A percentile compares a stretch with the other conserved stretches of the same genome.
These are phyloP conservation scores for Dysidea cf. avara DNA, from an alignment of 37 sponge, comb jelly and placozoan genomes.

Conservation along the genomic window DNA sequence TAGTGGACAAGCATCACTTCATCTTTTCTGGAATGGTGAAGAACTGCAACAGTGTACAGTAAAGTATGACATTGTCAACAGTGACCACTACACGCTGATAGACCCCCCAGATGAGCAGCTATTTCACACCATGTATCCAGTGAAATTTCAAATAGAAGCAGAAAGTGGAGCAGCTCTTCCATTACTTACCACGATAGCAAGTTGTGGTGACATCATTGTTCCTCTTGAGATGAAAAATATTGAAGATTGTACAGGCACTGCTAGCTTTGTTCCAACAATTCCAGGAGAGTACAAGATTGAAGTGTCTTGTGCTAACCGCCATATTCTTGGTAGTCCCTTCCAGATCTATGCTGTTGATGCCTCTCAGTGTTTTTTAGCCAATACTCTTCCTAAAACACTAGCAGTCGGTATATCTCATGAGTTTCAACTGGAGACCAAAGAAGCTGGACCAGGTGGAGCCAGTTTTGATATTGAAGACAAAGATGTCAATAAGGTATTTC, in stretches of 20 bases:
- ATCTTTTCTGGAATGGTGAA: slow-evolving; percentile 41
- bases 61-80: slow-evolving; percentile 49
- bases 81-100: slow-evolving; percentile 12
- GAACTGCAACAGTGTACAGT: slow-evolving; percentile 43
- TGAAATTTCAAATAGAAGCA: slow-evolving; percentile 36
- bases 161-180: slow-evolving; percentile 25
- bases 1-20: slow-evolving; percentile 44
- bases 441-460: slow-evolving; percentile 54
- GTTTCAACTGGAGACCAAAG: slow-evolving; percentile 43
- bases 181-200: slow-evolving; percentile 51
- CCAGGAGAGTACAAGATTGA: slow-evolving; percentile 61
- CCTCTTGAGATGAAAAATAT: slow-evolving; percentile 39
- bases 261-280: slow-evolving; percentile 57
- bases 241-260: slow-evolving; percentile 45
- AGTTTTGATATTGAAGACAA: slow-evolving; percentile 30
- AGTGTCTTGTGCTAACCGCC: slow-evolving; percentile 54
- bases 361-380: slow-evolving; percentile 29
- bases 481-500: slow-evolving; percentile 1
- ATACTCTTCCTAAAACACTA: slow-evolving; percentile 37
- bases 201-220: slow-evolving; percentile 31
- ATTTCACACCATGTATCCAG: slow-evolving; percentile 40
- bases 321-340: slow-evolving; percentile 68
- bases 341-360: slow-evolving; percentile 52
- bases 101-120: slow-evolving; percentile 25
- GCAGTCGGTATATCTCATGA: slow-evolving; percentile 33